These are phyloP conservation scores for Ernsta delagoae DNA, from an alignment of 2,888 invertebrate genomes.

Conservation along the genomic window DNA sequence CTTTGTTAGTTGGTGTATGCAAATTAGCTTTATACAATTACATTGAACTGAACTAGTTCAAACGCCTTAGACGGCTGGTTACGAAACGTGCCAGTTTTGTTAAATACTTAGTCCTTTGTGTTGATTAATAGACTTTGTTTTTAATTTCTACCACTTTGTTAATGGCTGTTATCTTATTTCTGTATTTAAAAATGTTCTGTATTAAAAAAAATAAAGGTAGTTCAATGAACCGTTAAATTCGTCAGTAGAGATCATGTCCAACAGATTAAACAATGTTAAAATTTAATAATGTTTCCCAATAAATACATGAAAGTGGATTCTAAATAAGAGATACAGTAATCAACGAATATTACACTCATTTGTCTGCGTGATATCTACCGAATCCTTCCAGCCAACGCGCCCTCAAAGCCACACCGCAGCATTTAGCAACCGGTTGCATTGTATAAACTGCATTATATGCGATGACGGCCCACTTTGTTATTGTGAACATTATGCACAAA, in stretches of 20 bases:
- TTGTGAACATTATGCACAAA: conserved; percentile 27
- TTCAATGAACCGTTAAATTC: too few species aligned
- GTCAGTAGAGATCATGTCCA: too few species aligned
- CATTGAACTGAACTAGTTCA: conserved; percentile 61
- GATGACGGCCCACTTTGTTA: conserved; percentile 33
- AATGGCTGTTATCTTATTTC: too few species aligned
- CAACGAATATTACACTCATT: background rate
- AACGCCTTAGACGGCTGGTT: conserved; percentile 49
- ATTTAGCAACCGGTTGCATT: conserved; percentile 30
- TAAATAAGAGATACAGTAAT: background rate
- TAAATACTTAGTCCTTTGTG: conserved; percentile 18
- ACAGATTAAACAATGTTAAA: too few species aligned
- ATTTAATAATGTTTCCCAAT: background rate
- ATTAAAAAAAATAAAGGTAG: too few species aligned
- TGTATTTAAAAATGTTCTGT: too few species aligned
- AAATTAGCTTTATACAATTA: conserved; percentile 60
- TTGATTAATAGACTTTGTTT: conserved; percentile 4
- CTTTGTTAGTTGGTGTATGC: conserved; percentile 61
- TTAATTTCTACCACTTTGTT: too few species aligned
- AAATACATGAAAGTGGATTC: background rate
- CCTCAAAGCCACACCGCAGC: conserved; percentile 16
- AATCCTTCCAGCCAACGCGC: conserved; percentile 16
- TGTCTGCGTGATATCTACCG: background rate
- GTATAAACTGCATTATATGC: conserved; percentile 29
- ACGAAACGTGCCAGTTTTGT: conserved; percentile 51